Base-by-base conservation (phyloP, 2,888 invertebrate species). In the Agrypnus murinus region DNA sequence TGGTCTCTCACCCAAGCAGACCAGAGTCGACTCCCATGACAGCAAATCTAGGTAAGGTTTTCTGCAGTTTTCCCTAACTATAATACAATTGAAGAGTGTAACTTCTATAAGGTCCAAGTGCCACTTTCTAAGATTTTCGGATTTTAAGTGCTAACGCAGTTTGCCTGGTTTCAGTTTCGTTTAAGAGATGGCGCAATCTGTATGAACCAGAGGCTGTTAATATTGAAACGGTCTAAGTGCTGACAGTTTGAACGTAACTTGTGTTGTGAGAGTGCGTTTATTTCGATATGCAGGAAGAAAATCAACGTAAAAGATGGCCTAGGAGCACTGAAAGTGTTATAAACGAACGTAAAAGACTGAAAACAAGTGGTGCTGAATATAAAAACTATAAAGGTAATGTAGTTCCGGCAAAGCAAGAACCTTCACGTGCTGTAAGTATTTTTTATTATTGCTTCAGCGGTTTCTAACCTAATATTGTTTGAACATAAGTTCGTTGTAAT, bases 351-450 rank as follows among this genome's bases (percentile, higher is more conserved):
- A 45, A 45, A 45, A 12, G 45, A 14, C 15, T 45, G 15, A 12
- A 15, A 45, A 45, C 45, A 45, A 45, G 45, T 45, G 45, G 45
- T 45, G 14, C 5, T 45, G 45, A 45, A 45, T 45, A 45, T n/a
- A 45, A 45, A 45, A 45, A 12, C 15, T 45, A 45, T 9, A 45
- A 45, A 45, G 45, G 45, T 4, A 14, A 12, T 45, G 4, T 15
- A 45, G 12, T 45, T 15, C 45, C 45, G 12, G 45, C 45, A 14
- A 45, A 45, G 15, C 12, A 45, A 45, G 14, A 12, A 15, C 45
- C 45, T 14, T 15, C 45, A 14, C 14, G 4, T 6, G 15, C 2
- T 45, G 45, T 45, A 45, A 45, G 45, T 45, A n/a, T n/a, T n/a
- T n/a, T n/a, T n/a, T n/a, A n/a, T n/a, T 4, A 4, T 6, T 14